Percentiles rank a stretch among this genome's conserved stretches.
Conservation (phyloP, 2,888 invertebrate genomes). For the Idaea straminata region DNA sequence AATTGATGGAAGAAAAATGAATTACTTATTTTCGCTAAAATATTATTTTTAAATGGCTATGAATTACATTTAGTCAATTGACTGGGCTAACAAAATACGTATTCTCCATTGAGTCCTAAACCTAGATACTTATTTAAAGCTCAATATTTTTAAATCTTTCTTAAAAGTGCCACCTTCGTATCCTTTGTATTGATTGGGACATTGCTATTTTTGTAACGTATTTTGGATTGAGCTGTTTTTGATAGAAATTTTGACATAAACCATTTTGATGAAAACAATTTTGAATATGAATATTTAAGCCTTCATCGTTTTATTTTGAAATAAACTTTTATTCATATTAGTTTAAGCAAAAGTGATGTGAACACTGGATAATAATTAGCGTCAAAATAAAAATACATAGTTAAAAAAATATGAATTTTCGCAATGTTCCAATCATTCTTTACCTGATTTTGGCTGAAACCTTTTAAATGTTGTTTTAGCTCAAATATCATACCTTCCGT, state of each 20-base stretch:
- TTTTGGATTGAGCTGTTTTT: slow-evolving; percentile 3
- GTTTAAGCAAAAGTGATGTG: not conserved
- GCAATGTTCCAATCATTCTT: slow-evolving; percentile 11
- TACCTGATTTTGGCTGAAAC: slow-evolving; percentile 25
- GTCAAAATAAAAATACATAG: not conserved
- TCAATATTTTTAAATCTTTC: slow-evolving; percentile 10
- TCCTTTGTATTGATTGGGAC: slow-evolving; percentile 45
- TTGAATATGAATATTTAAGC: slow-evolving; percentile 13
- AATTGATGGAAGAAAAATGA: slow-evolving; percentile 37
- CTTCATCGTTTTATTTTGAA: slow-evolving; percentile 1
- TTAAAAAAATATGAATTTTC: not conserved
- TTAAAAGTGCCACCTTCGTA: slow-evolving; percentile 50
- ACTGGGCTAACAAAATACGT: slow-evolving; percentile 8
- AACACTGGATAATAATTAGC: not conserved
- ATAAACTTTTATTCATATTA: not conserved
- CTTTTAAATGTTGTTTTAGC: slow-evolving; percentile 44
- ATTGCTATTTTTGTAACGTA: slow-evolving; percentile 38
- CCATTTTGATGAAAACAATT: not conserved
- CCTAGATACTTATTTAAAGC: slow-evolving; percentile 2
- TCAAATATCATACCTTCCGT: slow-evolving; percentile 75
- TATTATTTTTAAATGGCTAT: slow-evolving; percentile 24
- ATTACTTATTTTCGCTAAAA: slow-evolving; percentile 18
- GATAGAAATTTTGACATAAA: not conserved
- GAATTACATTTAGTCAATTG: slow-evolving; percentile 10
- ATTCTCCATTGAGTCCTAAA: slow-evolving; percentile 3